These are phyloP conservation scores for Epistrophella euchroma DNA, from an alignment of 2,888 invertebrate genomes.

Conservation along the genomic window DNA sequence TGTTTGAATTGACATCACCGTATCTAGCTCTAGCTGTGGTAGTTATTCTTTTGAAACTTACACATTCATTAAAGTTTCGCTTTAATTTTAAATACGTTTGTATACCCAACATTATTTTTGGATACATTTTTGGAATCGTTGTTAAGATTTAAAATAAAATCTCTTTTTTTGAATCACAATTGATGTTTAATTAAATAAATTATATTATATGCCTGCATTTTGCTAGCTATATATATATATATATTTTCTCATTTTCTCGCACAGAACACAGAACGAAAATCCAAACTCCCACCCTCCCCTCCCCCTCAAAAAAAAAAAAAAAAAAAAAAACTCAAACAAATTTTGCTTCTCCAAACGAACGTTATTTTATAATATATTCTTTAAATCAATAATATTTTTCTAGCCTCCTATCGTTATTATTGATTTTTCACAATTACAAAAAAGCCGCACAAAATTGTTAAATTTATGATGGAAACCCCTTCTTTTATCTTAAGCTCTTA, in stretches of 20 bases:
- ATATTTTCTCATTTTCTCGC: background rate
- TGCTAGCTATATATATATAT: background rate
- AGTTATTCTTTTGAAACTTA: background rate
- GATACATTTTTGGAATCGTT: background rate
- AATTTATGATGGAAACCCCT: background rate
- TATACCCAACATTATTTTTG: background rate
- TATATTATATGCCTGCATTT: conserved; percentile 5
- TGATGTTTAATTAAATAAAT: background rate
- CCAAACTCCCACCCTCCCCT: background rate
- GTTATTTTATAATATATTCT: background rate
- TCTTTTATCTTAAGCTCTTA: background rate
- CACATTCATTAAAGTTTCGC: background rate
- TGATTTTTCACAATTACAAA: background rate
- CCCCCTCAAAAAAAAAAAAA: background rate
- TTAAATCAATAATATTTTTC: background rate
- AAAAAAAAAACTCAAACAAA: background rate
- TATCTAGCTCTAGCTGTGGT: background rate
- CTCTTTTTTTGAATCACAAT: background rate
- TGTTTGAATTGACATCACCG: background rate
- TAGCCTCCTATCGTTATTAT: background rate
- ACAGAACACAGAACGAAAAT: background rate
- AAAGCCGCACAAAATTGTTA: background rate
- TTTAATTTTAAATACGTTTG: background rate
- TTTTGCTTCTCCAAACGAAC: background rate
- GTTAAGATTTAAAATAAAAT: background rate